These are phyloP conservation scores for Saturnia japonica DNA, from an alignment of 2,888 invertebrate genomes.

Conservation along the genomic window DNA sequence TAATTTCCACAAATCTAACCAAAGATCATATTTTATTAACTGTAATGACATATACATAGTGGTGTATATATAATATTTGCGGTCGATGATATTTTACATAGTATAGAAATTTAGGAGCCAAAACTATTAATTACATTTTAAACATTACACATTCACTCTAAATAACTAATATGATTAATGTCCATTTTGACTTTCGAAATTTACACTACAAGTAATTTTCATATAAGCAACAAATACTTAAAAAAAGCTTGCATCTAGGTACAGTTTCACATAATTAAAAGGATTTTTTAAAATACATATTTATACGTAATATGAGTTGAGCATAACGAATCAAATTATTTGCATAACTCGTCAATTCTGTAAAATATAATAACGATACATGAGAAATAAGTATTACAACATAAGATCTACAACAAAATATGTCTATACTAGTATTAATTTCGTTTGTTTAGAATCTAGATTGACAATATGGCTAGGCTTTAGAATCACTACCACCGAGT, in stretches of 20 bases:
- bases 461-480: no score
- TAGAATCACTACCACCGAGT: no score
- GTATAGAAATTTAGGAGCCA: conserved; percentile 52
- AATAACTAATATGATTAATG: conserved; percentile 55
- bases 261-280: conserved; percentile 4
- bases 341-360: background rate
- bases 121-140: conserved; percentile 46
- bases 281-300: background rate
- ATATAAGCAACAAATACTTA: conserved; percentile 44
- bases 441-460: background rate
- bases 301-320: conserved; percentile 2
- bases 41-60: no score
- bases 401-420: background rate
- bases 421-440: background rate
- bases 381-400: background rate
- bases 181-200: conserved; percentile 80
- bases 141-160: conserved; percentile 48
- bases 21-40: conserved; percentile 16
- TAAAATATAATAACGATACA: background rate
- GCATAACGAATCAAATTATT: background rate
- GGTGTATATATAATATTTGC: conserved; percentile 4
- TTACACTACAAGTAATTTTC: conserved; percentile 81
- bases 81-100: conserved; percentile 24
- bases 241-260: conserved; percentile 44
- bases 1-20: conserved; percentile 18